A percentile compares a stretch with the other conserved stretches of the same genome.
Conservation (phyloP, 2,797 vertebrate genomes). For the Cryptoprocta ferox region DNA sequence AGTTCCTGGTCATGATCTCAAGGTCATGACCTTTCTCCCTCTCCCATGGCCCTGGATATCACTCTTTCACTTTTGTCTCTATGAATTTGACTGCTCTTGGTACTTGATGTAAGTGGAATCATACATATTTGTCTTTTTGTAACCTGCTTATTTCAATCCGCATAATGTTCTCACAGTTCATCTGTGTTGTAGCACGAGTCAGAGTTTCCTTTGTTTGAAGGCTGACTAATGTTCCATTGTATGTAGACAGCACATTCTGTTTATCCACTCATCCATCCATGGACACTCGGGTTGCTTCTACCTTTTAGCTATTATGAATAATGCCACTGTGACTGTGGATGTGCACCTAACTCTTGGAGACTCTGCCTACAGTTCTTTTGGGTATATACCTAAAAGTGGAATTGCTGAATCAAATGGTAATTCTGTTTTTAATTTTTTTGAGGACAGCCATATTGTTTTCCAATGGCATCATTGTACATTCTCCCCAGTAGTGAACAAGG, state of each 20-base stretch:
- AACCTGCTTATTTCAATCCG: not conserved
- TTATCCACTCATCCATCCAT: not conserved
- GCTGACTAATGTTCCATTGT: not conserved
- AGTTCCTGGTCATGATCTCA: too few species aligned
- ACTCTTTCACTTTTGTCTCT: not conserved
- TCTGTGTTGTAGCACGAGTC: not conserved
- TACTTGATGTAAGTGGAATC: not conserved
- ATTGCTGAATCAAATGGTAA: not conserved
- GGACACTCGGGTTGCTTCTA: not conserved
- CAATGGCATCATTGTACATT: not conserved
- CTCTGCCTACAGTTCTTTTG: not conserved
- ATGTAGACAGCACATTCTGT: not conserved
- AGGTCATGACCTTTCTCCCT: too few species aligned
- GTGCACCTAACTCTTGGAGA: not conserved
- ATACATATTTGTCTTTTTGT: not conserved
- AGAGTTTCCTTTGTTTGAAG: not conserved
- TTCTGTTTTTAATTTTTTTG: not conserved
- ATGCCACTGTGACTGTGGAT: not conserved
- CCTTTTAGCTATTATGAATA: not conserved
- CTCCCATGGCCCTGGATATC: not conserved
- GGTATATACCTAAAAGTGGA: not conserved
- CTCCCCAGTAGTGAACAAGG: not conserved
- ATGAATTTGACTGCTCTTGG: not conserved
- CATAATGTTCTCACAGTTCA: not conserved
- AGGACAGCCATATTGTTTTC: not conserved